A percentile compares a stretch with the other conserved stretches of the same genome.
Conservation (phyloP, 2,113 vertebrate species). For the Chunga burmeisteri region DNA sequence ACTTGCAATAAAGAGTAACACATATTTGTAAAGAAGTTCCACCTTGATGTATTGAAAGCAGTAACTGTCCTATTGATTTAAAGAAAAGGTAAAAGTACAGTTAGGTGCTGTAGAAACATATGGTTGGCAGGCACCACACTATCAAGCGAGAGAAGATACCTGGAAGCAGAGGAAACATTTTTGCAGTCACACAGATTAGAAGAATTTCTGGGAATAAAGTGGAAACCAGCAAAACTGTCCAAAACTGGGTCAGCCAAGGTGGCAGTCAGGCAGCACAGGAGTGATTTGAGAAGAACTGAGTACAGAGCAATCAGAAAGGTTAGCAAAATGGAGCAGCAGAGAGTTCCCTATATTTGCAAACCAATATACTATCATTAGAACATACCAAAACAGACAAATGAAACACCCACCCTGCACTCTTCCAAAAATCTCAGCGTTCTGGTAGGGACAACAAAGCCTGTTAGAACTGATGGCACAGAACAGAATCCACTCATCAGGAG, state of each 20-base stretch:
- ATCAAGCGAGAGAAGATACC: not conserved
- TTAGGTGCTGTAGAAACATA: not conserved
- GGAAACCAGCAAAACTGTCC: not conserved
- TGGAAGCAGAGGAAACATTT: not conserved
- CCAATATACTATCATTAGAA: not conserved
- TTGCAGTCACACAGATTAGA: not conserved
- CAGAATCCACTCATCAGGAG: not conserved
- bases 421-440: not conserved
- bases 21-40: not conserved
- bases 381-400: not conserved
- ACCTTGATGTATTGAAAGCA: not conserved
- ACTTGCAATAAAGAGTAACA: not conserved
- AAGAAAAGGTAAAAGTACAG: not conserved
- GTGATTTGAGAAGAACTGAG: not conserved
- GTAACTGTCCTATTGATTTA: not conserved
- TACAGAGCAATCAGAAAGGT: conserved; percentile 18
- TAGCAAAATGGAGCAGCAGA: not conserved
- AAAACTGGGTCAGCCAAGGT: not conserved
- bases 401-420: not conserved
- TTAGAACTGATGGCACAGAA: not conserved
- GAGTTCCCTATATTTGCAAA: not conserved
- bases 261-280: not conserved
- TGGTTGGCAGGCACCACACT: not conserved
- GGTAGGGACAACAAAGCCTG: not conserved
- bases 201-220: not conserved